Base-by-base conservation (phyloP, 1,140 invertebrate species). In the Protaetia brevitarsis region DNA sequence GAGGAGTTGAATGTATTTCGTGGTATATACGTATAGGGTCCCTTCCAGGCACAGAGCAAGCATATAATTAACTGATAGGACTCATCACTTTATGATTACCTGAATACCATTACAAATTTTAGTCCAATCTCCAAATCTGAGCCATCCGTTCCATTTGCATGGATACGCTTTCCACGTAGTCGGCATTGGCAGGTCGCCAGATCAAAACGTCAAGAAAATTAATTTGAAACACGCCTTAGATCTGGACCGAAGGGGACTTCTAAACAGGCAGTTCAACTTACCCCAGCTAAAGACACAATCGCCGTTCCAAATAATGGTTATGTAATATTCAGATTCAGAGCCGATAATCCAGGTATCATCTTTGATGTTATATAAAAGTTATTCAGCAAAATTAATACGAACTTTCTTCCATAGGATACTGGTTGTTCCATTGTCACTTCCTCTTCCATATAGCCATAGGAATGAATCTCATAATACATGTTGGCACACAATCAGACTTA, bases 251-350 rank as follows among this genome's bases (percentile, higher is more conserved):
- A 80, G 87, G 75, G 90, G 90, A 21, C 79, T 88, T 36, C 79
- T 96, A 6, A 78, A 87, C 61, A 82, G 91, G 67, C 88, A 93
- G 71, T 89, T 92, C 68, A 82, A 87, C 57, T 79, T 84, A 37
- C 89, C 93, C 88, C 91, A 11, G 78, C 84, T 1, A 97, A 96
- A 80, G 94, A 97, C 74, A 94, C 92, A 0, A 79, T 89, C 27
- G 84, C 87, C n/a, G 86, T 89, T 23, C 88, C 88, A 0, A 86
- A 85, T 68, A 88, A 87, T 67, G 88, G 88, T 71, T 90, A 87
- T 71, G 84, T 86, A n/a, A 86, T 90, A 21, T 77, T 90, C 71
- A 83, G 88, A 69, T 86, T 89, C 71, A 85, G 84, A 69, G 87
- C 88, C 51, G 82, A 88, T 71, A 90, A 90, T 80, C 88, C 88